Percentiles rank a stretch among this genome's conserved stretches.
phyloP scores from a whole-genome alignment of 2,113 vertebrate species.

The Pterophyllum scalare region DNA sequence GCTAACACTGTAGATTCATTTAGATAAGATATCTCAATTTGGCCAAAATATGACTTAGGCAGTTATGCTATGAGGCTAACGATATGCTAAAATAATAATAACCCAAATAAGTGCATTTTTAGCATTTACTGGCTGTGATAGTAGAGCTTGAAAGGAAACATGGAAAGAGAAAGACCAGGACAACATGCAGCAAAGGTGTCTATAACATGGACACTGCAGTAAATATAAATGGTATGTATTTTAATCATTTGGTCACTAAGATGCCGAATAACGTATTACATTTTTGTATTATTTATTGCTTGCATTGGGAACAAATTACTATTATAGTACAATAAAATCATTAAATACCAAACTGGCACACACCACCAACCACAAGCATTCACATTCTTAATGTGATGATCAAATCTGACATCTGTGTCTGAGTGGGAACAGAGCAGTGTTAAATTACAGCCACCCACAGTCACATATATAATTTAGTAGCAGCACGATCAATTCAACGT shows the following conservation, averaged over 20 bases:
- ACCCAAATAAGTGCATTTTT: background rate
- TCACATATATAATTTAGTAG: conserved; percentile 41
- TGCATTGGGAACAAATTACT: background rate
- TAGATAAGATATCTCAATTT: no score
- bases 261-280: background rate
- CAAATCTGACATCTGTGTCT: conserved; percentile 18
- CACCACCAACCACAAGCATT: background rate
- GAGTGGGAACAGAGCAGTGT: conserved; percentile 5
- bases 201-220: background rate
- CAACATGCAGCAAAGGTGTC: background rate
- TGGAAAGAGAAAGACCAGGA: background rate
- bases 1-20: no score
- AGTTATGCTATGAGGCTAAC: no score
- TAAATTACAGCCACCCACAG: conserved; percentile 22
- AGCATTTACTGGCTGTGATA: background rate
- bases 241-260: background rate
- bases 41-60: no score
- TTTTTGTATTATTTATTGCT: background rate
- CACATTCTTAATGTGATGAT: background rate
- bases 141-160: background rate
- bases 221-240: background rate
- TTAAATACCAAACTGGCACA: background rate
- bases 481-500: conserved; percentile 34
- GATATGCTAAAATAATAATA: background rate
- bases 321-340: background rate